Evolutionary conservation across 2,113 vertebrate species (phyloP), one percentile per base, ranked within the genome.

Genomic region (Piaya cayana): DNA sequence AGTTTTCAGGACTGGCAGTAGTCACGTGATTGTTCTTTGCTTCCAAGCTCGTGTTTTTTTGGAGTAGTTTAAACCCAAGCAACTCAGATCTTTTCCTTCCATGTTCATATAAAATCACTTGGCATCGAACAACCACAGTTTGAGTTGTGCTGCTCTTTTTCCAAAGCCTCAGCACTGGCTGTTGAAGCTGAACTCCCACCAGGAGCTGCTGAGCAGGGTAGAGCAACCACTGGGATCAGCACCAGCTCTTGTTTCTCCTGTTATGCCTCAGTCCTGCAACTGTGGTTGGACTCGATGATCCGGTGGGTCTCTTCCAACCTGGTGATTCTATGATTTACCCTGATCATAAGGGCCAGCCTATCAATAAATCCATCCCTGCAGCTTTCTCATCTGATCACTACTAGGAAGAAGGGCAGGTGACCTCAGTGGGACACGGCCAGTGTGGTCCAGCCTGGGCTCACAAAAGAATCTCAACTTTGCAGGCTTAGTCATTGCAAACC

Each of bases 371-470:
- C 49, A 30, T 30, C 9, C 25, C 56, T 1, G 1, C 6, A 29
- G 56, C 69, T 71, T 55, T 42, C 32, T 52, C 9, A 1, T 20
- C 63, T 15, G 11, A 18, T 19, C 29, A n/a, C 21, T 6, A 6
- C 14, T 6, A 36, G n/a, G 64, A 36, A 39, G 27, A 47, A 34
- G 29, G 29, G 39, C 0, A 5, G 29, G 34, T 1, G 16, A 42
- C 42, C 49, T 37, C 59, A 36, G 53, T 11, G 60, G 29, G 45
- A 27, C 27, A 3, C 1, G 21, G 45, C 26, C 85, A 37, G 1
- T 4, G 0, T 1, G 18, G 39, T 8, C 39, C 29, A 25, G 59
- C 20, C 50, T 15, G 47, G 19, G 49, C 69, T 45, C 5, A 29
- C 11, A 26, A 7, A 39, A 23, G 64, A 5, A 20, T 19, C 84